Conservation (phyloP, 2,888 invertebrate genomes). For the Dorcus parallelipipedus region DNA sequence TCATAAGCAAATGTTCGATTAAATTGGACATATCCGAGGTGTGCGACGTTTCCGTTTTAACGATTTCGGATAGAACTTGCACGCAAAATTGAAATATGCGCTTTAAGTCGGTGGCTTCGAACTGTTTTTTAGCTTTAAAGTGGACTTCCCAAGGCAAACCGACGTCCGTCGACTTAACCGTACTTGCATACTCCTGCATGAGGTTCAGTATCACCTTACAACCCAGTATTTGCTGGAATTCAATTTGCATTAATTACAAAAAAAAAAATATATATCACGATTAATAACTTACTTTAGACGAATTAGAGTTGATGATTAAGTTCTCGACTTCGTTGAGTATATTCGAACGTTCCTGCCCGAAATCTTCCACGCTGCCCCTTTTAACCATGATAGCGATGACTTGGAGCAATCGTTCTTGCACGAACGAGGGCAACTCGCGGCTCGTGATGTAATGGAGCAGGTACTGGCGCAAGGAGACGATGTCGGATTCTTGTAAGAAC, state of each 20-base stretch:
- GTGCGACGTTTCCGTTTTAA: slow-evolving; percentile 51
- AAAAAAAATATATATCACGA: neutral
- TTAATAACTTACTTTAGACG: slow-evolving; percentile 52
- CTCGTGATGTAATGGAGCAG: slow-evolving; percentile 73
- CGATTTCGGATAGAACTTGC: slow-evolving; percentile 59
- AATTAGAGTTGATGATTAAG: slow-evolving; percentile 67
- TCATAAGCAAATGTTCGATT: slow-evolving; percentile 68
- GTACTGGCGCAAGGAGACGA: slow-evolving; percentile 71
- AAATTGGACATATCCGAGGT: slow-evolving; percentile 56
- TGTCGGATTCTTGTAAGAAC: slow-evolving; percentile 64
- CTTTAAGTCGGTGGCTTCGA: slow-evolving; percentile 77
- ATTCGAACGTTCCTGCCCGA: slow-evolving; percentile 63
- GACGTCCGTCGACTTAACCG: slow-evolving; percentile 80
- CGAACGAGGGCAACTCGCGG: slow-evolving; percentile 65
- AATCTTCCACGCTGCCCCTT: slow-evolving; percentile 73
- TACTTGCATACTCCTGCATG: slow-evolving; percentile 85
- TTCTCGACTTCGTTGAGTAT: slow-evolving; percentile 72
- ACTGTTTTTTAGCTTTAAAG: slow-evolving; percentile 76
- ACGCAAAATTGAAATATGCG: slow-evolving; percentile 74
- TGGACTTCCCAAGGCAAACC: slow-evolving; percentile 88
- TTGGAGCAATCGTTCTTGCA: slow-evolving; percentile 70
- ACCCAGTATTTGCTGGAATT: slow-evolving; percentile 70
- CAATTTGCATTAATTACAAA: neutral
- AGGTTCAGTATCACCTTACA: slow-evolving; percentile 79
- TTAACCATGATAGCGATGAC: slow-evolving; percentile 86